Evolutionary conservation across 2,888 invertebrate species (phyloP), one percentile per base, ranked within the genome.

Genomic region (Torymus auratus): DNA sequence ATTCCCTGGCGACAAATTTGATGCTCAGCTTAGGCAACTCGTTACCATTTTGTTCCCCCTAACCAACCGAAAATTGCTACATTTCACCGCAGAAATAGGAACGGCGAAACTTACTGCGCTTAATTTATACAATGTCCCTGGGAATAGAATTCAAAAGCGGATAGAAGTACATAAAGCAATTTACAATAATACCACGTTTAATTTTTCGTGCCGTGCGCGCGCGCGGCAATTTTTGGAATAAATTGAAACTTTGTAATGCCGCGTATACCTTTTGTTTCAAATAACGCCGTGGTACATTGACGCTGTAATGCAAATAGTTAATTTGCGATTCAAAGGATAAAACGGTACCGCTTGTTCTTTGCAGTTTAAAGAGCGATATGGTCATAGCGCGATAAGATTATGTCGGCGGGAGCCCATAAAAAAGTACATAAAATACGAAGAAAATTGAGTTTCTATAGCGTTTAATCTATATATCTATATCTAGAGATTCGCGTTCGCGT

Each of bases 11-110:
- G 41, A 41, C 41, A 69, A 56, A 56, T n/a, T n/a, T 56, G 55
- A 69, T 69, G 50, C 14, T 41, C 17, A 72, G 55, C 61, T 72
- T 72, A 64, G 62, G 55, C 15, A 73, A 64, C 72, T 73, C 55
- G 55, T 55, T 17, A 55, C 62, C 17, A 53, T 62, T 73, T 28
- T 15, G 28, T 74, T 74, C 56, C 41, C 12, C 5, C 55, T 65
- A 65, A 56, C 74, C 41, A 17, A 58, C 55, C 56, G 64, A 74
- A 74, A 67, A 74, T 20, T 74, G 65, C 50, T 56, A 50, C 64
- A 56, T 74, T 74, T 65, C 68, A 20, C 23, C 60, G 75, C 28
- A 60, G 61, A 28, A 68, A 15, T 50, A 62, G 74, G 65, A 73
- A 65, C 20, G 13, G 65, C 56, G 50, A 64, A 58, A 74, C 65